Evolutionary conservation across 1,140 invertebrate genomes (phyloP).

Genomic region (Ceratosolen fusciceps): DNA sequence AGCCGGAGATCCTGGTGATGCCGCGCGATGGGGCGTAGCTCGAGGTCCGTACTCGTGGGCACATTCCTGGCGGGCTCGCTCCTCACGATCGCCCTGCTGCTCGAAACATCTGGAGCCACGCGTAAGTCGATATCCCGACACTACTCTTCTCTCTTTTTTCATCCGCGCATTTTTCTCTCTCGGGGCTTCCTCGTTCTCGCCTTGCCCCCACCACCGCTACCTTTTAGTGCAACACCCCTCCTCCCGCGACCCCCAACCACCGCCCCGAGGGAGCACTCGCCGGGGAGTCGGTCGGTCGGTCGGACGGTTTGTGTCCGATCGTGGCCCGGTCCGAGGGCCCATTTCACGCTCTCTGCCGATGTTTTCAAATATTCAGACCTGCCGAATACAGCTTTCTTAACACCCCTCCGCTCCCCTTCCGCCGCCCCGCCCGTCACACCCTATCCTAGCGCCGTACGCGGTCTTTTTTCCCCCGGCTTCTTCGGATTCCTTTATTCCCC

Average conservation of each 20-base stretch:
- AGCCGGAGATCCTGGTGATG: constrained; percentile 56
- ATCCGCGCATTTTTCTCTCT: too few relatives aligned
- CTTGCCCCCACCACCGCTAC: too few relatives aligned
- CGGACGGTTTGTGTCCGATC: too few relatives aligned
- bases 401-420: neutral
- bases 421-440: too few relatives aligned
- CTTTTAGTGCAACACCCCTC: too few relatives aligned
- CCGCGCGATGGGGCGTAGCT: constrained; percentile 64
- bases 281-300: neutral
- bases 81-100: constrained; percentile 52
- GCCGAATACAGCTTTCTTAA: neutral
- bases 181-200: too few relatives aligned
- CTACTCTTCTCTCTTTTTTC: too few relatives aligned
- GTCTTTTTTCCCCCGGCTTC: too few relatives aligned
- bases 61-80: constrained; percentile 60
- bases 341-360: constrained; percentile 2
- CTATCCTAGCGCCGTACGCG: too few relatives aligned
- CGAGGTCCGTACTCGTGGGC: constrained; percentile 59
- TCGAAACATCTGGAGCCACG: constrained; percentile 57
- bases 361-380: constrained; percentile 39
- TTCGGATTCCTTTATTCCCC: too few relatives aligned
- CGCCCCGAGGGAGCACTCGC: neutral
- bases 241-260: too few relatives aligned
- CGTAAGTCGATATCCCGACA: too few relatives aligned
- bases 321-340: constrained; percentile 1